A percentile compares a stretch with the other conserved stretches of the same genome.
Conservation (phyloP, 1,140 invertebrate species). For the Gryllus bimaculatus region DNA sequence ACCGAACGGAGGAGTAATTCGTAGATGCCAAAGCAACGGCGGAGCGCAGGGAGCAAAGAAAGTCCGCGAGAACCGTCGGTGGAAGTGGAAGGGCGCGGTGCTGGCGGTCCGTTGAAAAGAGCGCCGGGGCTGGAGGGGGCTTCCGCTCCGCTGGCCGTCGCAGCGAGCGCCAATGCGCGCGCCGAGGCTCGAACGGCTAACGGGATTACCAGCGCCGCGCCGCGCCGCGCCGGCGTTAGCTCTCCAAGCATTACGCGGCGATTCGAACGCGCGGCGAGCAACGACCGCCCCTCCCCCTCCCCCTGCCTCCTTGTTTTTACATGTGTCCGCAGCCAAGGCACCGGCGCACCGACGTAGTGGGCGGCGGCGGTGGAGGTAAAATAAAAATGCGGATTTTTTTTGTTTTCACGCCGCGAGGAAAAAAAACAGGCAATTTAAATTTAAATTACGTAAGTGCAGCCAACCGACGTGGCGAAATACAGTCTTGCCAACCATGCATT, state of each 20-base stretch:
- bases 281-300: neutral
- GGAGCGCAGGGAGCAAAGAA: no score
- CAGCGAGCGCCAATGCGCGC: no score
- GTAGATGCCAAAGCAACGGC: no score
- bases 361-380: neutral
- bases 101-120: no score
- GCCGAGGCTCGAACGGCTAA: no score
- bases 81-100: no score
- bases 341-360: no score
- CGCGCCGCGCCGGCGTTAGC: neutral
- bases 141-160: no score
- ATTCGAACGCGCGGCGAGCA: neutral
- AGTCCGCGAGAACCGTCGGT: no score
- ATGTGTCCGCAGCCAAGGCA: neutral
- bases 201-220: no score
- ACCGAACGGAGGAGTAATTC: no score
- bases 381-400: neutral
- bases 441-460: constrained; percentile 4
- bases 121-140: no score
- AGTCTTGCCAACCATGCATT: constrained; percentile 3
- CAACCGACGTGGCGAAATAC: neutral
- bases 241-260: neutral
- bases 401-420: neutral
- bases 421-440: neutral
- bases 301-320: neutral